A percentile compares a stretch with the other conserved stretches of the same genome.
Conservation (phyloP, 2,797 vertebrate genomes). For the Spinus pinus region DNA sequence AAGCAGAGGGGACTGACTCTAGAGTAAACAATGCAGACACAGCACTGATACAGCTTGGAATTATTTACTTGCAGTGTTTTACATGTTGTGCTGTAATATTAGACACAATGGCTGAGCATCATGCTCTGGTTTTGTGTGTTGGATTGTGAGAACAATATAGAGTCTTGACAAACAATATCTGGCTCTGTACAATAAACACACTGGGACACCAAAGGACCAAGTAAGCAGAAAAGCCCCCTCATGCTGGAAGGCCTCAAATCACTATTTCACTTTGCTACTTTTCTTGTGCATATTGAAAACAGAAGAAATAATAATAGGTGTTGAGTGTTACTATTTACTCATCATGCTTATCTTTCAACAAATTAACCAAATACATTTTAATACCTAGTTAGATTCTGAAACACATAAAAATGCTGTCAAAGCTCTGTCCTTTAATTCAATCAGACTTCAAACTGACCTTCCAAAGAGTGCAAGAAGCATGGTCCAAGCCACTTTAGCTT, state of each 20-base stretch:
- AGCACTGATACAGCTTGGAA: neutral
- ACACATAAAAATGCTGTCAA: neutral
- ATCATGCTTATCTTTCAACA: neutral
- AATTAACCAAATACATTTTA: neutral
- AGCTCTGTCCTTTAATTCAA: neutral
- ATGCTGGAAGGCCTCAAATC: conserved; percentile 30
- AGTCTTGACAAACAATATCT: neutral
- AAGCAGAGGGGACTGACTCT: neutral
- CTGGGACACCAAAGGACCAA: neutral
- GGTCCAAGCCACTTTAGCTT: neutral
- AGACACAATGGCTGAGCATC: conserved; percentile 39
- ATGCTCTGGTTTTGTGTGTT: conserved; percentile 70
- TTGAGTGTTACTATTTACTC: neutral
- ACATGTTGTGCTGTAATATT: conserved; percentile 34
- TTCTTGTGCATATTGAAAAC: neutral
- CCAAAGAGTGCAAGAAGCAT: neutral
- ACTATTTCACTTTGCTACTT: neutral
- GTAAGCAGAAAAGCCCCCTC: conserved; percentile 40
- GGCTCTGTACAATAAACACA: conserved; percentile 31
- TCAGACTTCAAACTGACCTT: neutral
- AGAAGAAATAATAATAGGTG: neutral
- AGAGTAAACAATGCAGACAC: neutral
- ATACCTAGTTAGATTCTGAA: neutral
- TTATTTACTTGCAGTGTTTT: conserved; percentile 67
- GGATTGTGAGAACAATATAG: conserved; percentile 20